phyloP scores from a whole-genome alignment of 2,113 vertebrate genomes.

The Oryzias woworae region DNA sequence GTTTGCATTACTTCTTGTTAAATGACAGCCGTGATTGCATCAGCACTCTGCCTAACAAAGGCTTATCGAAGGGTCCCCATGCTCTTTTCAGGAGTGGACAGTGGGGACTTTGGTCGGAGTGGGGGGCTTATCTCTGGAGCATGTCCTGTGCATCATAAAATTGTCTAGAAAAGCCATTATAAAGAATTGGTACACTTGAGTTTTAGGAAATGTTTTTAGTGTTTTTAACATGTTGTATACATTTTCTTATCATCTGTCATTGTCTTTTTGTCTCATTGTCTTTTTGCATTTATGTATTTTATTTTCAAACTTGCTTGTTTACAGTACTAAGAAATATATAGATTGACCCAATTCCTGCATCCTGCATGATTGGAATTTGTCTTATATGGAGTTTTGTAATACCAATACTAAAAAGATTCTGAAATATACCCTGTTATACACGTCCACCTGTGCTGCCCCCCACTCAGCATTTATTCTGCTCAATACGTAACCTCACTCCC shows the following conservation, averaged over 20 bases:
- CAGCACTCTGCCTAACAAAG: slow-evolving; percentile 26
- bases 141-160: no score
- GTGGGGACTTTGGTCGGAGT: no score
- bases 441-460: slow-evolving; percentile 12
- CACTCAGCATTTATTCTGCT: slow-evolving; percentile 5
- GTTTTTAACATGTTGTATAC: no score
- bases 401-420: neutral
- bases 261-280: no score
- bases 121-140: no score
- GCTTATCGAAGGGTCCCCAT: slow-evolving; percentile 35
- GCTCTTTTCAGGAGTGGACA: slow-evolving; percentile 12
- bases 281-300: no score
- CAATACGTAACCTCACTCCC: slow-evolving; percentile 7
- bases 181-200: no score
- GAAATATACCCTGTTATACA: neutral
- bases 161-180: no score
- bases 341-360: neutral
- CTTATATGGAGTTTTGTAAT: neutral
- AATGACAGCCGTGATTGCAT: slow-evolving; percentile 48
- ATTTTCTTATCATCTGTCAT: no score
- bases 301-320: no score
- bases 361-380: neutral
- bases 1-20: slow-evolving; percentile 39
- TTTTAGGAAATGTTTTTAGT: no score
- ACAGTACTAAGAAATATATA: no score